A percentile compares a stretch with the other conserved stretches of the same genome.
phyloP scores from a whole-genome alignment of 2,888 invertebrate species.

The Sylvicola cinctus region DNA sequence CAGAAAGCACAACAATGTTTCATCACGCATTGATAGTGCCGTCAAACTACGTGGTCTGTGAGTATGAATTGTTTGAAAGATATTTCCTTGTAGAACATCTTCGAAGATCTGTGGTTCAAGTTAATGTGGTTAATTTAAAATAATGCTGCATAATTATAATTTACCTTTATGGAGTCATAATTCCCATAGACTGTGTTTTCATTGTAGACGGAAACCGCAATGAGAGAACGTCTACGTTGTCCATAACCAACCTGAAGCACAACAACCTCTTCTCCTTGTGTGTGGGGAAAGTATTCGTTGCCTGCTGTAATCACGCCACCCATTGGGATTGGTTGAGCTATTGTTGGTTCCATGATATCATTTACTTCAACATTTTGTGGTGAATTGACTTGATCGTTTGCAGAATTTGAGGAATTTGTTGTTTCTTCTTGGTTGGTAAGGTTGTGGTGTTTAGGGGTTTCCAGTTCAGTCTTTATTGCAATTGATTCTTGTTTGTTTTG shows the following conservation, averaged over 20 bases:
- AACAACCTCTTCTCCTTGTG: conserved; percentile 16
- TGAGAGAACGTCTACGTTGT: conserved; percentile 14
- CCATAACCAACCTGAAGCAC: conserved; percentile 17
- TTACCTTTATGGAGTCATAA: conserved; percentile 23
- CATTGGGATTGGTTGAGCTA: conserved; percentile 8
- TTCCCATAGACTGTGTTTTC: conserved; percentile 16
- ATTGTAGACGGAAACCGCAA: conserved; percentile 22
- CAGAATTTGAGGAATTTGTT: not conserved
- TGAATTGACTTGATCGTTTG: too few relatives aligned
- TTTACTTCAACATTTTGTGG: too few relatives aligned
- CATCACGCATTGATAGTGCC: conserved; percentile 21
- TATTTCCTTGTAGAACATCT: conserved; percentile 22
- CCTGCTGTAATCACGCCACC: conserved; percentile 11
- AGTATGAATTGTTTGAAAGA: conserved; percentile 30
- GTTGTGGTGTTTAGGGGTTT: not conserved
- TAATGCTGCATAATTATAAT: not conserved
- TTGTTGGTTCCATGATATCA: conserved; percentile 6
- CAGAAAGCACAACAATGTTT: conserved; percentile 29
- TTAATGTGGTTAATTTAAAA: conserved; percentile 1
- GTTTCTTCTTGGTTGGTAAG: not conserved
- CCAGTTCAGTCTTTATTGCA: too few relatives aligned
- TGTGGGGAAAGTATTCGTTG: conserved; percentile 16
- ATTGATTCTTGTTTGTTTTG: too few relatives aligned
- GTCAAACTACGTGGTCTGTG: conserved; percentile 27
- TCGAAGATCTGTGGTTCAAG: conserved; percentile 24